Conservation (phyloP, 2,113 vertebrate genomes). For the Cephalopterus ornatus region DNA sequence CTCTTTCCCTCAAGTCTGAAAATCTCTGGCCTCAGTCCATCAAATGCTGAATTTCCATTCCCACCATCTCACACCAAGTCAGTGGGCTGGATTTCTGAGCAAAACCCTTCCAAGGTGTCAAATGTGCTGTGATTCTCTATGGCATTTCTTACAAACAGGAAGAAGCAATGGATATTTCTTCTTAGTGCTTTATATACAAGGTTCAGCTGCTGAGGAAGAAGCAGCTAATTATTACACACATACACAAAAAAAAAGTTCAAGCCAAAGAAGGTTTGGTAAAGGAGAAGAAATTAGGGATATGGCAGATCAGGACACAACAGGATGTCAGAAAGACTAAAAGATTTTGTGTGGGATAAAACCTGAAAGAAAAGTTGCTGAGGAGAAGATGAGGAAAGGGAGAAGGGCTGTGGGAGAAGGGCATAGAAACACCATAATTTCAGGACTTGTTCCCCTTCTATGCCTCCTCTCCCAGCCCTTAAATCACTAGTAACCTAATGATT, state of each 20-base stretch:
- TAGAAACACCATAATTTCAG: not conserved
- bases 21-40: not conserved
- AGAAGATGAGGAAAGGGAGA: not conserved
- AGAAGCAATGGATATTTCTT: not conserved
- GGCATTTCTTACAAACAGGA: not conserved
- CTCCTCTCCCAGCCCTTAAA: not conserved
- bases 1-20: not conserved
- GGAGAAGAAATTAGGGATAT: not conserved
- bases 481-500: not conserved
- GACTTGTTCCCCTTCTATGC: not conserved
- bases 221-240: not conserved
- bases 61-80: not conserved
- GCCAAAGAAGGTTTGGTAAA: not conserved
- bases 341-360: not conserved
- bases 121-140: not conserved
- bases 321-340: not conserved
- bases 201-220: not conserved
- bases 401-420: not conserved
- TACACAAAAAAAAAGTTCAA: not conserved
- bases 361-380: not conserved
- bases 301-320: accelerated
- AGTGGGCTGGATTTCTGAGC: not conserved
- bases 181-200: not conserved
- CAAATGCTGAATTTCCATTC: not conserved
- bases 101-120: not conserved